Evolutionary conservation across 2,888 invertebrate species (phyloP), one percentile per base, ranked within the genome.

Genomic region (Hedya salicella): DNA sequence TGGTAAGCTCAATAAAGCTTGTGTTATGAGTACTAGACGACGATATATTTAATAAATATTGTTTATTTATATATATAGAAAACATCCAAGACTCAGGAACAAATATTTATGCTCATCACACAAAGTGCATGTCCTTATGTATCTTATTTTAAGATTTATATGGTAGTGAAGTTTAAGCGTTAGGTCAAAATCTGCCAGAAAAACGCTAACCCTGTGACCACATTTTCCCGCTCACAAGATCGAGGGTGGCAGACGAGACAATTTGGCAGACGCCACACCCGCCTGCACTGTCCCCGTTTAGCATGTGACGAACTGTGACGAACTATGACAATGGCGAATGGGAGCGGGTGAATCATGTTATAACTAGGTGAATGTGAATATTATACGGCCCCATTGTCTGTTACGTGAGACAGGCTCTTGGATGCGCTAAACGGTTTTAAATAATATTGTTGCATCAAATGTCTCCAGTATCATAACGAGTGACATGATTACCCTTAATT

Each of bases 351-450:
- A 57, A 46, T 57, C 57, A 46, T 30, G 5, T 39, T 19, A 32
- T 44, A 56, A 44, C 44, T 46, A 57, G 57, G 32, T 46, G 56
- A 46, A 42, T 42, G 56, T 13, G 56, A 46, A 25, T 56, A 54
- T 16, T 42, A 56, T 56, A 16, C 21, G 42, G 36, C 9, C 9
- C 21, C 1, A 42, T 30, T 30, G 32, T 32, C 16, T 32, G 44
- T 57, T 57, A 32, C 57, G 46, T 56, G 56, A 42, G n/a, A 19
- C 36, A 9, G 8, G 8, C 9, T 36, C 36, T 3, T 2, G 14
- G 16, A 16, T 2, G 11, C 42, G 25, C 44, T 57, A 57, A 57
- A 46, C 57, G 44, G 32, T 57, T 57, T 57, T 32, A 57, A 57
- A 57, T 32, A 46, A 57, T 44, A 14, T n/a, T 17, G 44, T 57